Evolutionary conservation across 2,888 invertebrate genomes (phyloP).

Genomic region (Xestia sexstrigata): DNA sequence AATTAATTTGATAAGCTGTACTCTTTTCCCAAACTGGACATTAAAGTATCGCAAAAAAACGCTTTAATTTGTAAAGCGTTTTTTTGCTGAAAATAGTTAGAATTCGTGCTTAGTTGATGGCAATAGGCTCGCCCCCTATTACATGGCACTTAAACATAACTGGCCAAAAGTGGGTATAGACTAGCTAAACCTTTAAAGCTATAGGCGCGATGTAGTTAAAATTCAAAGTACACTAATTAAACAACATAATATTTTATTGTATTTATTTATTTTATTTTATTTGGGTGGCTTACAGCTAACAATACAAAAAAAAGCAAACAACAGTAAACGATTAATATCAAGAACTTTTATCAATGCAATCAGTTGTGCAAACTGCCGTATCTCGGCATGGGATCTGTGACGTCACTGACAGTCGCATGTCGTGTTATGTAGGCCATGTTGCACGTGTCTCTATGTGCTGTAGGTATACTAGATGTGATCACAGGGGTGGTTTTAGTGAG

Average conservation of each 20-base stretch:
- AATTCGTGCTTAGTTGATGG: background rate
- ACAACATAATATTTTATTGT: too few species aligned
- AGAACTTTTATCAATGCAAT: constrained; percentile 18
- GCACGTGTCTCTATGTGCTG: background rate
- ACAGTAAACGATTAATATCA: background rate
- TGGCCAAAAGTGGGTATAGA: background rate
- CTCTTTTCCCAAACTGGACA: background rate
- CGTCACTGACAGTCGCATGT: constrained; percentile 1
- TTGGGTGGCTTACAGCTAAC: too few species aligned
- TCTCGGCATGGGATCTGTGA: constrained; percentile 15
- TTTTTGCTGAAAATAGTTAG: background rate
- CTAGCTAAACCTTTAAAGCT: too few species aligned
- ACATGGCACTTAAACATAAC: background rate
- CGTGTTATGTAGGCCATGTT: background rate
- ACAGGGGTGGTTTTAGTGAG: background rate
- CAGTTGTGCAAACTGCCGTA: constrained; percentile 7
- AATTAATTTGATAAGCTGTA: too few species aligned
- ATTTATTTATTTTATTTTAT: too few species aligned
- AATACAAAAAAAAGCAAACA: constrained; percentile 1
- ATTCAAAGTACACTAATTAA: background rate
- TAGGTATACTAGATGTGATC: background rate
- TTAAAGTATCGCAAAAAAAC: background rate
- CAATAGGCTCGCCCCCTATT: background rate
- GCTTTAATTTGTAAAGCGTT: too few species aligned
- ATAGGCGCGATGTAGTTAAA: too few species aligned